Conservation (phyloP, 1,140 invertebrate species). For the Zaprionus camerounensis region DNA sequence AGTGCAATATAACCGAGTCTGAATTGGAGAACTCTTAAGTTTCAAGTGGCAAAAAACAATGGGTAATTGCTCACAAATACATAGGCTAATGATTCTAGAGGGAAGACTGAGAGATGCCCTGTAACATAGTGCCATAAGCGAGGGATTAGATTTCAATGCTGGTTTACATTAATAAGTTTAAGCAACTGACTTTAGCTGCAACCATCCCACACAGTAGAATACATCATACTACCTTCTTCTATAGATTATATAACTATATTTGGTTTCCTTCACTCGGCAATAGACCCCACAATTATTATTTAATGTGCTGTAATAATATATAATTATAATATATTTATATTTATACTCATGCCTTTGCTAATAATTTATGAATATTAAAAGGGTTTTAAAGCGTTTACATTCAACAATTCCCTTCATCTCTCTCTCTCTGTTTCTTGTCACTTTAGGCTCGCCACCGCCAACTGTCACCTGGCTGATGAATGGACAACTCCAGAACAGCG, state of each 20-base stretch:
- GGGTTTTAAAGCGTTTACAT: slow-evolving; percentile 31
- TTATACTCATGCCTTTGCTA: background rate
- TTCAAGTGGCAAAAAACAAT: slow-evolving; percentile 4
- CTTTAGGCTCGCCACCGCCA: slow-evolving; percentile 91
- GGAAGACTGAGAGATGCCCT: background rate
- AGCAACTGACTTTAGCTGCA: background rate
- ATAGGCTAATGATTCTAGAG: background rate
- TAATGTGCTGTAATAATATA: background rate
- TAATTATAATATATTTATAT: background rate
- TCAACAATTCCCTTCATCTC: slow-evolving; percentile 23
- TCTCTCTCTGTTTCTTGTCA: slow-evolving; percentile 48
- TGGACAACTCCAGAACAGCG: slow-evolving; percentile 87
- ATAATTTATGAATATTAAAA: background rate
- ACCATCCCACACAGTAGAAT: no score
- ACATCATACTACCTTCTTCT: no score
- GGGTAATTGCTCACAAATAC: slow-evolving; percentile 1
- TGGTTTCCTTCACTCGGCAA: no score
- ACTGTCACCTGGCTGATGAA: slow-evolving; percentile 94
- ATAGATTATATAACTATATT: no score
- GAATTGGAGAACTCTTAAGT: slow-evolving; percentile 21
- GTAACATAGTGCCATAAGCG: background rate
- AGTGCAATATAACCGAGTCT: slow-evolving; percentile 20
- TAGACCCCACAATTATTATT: background rate
- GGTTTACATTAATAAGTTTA: background rate
- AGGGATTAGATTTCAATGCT: background rate